Percentiles rank a stretch among this genome's conserved stretches.
Conservation (phyloP, 2,797 vertebrate genomes). For the Acrossocheilus wenchowensis region DNA sequence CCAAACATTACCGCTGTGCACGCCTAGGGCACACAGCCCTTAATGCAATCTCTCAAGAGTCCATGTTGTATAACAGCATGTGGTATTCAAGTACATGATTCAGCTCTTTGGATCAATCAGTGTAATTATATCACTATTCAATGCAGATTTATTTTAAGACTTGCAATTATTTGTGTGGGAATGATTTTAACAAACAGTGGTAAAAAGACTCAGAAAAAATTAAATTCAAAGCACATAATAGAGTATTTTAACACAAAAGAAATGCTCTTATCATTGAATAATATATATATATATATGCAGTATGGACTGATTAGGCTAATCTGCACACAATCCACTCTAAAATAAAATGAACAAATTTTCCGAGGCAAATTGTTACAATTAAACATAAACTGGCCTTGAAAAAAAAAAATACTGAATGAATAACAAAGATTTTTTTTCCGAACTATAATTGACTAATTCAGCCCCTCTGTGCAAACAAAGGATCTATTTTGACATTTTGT, state of each 20-base stretch:
- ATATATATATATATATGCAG: neutral
- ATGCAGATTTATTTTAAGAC: neutral
- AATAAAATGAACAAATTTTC: neutral
- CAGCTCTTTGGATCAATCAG: neutral
- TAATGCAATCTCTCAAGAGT: neutral
- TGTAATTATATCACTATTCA: neutral
- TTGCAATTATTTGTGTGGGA: neutral
- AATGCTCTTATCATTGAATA: conserved; percentile 1
- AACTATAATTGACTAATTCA: neutral
- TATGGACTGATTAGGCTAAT: neutral
- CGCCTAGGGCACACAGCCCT: neutral
- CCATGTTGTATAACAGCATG: neutral
- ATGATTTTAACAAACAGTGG: neutral
- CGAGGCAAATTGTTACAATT: neutral
- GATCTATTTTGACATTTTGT: neutral
- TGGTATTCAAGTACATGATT: neutral
- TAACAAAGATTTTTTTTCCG: neutral
- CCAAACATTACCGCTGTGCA: conserved; percentile 20
- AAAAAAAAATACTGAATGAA: neutral
- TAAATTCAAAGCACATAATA: neutral
- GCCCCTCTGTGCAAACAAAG: neutral
- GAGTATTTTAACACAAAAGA: neutral
- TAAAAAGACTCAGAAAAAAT: neutral
- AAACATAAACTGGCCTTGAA: conserved; percentile 6
- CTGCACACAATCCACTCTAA: neutral